phyloP scores from a whole-genome alignment of 2,888 invertebrate genomes.

The Oscheius sp. region DNA sequence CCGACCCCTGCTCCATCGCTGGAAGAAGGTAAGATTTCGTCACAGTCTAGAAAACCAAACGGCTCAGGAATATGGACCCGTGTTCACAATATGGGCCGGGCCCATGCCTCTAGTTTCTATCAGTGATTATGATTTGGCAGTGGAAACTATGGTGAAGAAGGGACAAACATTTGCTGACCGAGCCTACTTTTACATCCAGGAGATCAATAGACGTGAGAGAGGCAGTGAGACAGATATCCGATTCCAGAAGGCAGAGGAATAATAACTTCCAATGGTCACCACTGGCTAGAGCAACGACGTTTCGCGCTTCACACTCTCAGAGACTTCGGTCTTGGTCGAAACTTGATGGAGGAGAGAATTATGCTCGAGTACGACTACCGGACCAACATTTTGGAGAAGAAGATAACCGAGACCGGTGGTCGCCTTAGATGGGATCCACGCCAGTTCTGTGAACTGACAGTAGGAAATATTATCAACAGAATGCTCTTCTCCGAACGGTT shows the following conservation, averaged over 20 bases:
- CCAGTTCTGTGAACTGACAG: constrained; percentile 7
- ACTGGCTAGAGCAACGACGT: constrained; percentile 27
- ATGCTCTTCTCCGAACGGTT: constrained; percentile 30
- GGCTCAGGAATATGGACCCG: constrained; percentile 3
- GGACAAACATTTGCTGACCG: constrained; percentile 15
- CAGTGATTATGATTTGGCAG: background rate
- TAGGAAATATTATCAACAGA: constrained; percentile 35
- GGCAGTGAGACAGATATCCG: background rate
- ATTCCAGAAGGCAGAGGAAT: constrained; percentile 23
- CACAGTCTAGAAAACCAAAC: too few species aligned
- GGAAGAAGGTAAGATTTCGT: constrained; percentile 1
- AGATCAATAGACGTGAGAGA: constrained; percentile 11
- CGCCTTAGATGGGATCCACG: background rate
- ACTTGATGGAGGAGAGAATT: constrained; percentile 29
- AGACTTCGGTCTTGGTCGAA: constrained; percentile 27
- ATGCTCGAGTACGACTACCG: constrained; percentile 27
- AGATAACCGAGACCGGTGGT: constrained; percentile 1
- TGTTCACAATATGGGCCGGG: constrained; percentile 25
- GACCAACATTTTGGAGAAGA: background rate
- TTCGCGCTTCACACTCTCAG: constrained; percentile 30
- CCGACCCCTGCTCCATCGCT: background rate
- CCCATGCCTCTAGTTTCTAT: constrained; percentile 4
- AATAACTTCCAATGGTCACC: constrained; percentile 7
- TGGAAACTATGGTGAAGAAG: constrained; percentile 13
- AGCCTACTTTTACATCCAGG: background rate